phyloP scores from a whole-genome alignment of 2,888 invertebrate species.

The Digitonthophagus gazella region DNA sequence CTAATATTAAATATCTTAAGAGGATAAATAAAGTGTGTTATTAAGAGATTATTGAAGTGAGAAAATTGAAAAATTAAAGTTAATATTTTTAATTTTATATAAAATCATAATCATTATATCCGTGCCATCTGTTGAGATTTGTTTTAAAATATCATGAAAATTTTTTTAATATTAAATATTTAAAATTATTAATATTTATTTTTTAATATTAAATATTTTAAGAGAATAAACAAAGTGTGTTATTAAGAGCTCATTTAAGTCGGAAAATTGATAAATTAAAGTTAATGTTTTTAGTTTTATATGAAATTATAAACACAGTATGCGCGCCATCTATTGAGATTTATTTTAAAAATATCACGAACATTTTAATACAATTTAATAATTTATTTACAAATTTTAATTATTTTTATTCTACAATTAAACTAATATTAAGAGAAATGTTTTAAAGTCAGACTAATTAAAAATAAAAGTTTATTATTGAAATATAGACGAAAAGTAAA shows the following conservation, averaged over 20 bases:
- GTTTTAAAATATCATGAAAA: too few relatives aligned
- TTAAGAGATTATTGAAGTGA: not conserved
- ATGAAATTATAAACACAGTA: not conserved
- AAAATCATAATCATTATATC: not conserved
- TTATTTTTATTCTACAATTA: not conserved
- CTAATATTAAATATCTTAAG: not conserved
- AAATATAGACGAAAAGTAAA: too few relatives aligned
- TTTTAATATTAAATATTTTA: not conserved
- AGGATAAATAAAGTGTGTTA: not conserved
- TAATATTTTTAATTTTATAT: not conserved
- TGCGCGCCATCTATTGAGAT: not conserved
- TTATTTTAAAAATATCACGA: too few relatives aligned
- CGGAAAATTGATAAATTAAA: not conserved
- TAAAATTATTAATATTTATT: not conserved
- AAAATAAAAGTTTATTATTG: too few relatives aligned
- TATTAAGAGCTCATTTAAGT: not conserved
- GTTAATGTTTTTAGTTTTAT: not conserved
- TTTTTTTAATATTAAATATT: too few relatives aligned
- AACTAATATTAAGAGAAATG: too few relatives aligned
- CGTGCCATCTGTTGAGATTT: not conserved
- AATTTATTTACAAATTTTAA: not conserved
- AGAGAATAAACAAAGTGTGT: not conserved
- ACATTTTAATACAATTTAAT: not conserved
- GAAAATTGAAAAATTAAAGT: not conserved
- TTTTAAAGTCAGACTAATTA: too few relatives aligned